These are phyloP conservation scores for Gonatopus flavifemur DNA, from an alignment of 1,140 invertebrate genomes.

Conservation along the genomic window DNA sequence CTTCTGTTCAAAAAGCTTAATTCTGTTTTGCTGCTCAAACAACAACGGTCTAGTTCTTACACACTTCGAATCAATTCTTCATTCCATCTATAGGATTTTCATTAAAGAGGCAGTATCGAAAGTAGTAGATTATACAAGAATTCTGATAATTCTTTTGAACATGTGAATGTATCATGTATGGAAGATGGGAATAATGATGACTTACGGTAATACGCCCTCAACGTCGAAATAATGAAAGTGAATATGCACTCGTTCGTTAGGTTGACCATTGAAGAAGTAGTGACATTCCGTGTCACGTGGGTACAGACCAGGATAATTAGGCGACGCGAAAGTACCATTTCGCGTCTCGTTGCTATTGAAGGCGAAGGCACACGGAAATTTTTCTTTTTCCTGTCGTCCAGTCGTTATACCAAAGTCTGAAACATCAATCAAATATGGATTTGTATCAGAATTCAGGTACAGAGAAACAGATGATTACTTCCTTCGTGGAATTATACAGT, in stretches of 20 bases:
- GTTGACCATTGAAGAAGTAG: conserved; percentile 87
- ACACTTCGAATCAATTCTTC: conserved; percentile 6
- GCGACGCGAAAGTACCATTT: conserved; percentile 84
- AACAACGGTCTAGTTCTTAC: too few species aligned
- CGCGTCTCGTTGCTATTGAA: conserved; percentile 77
- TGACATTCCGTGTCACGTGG: conserved; percentile 91
- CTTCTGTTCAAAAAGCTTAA: too few species aligned
- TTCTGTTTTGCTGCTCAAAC: too few species aligned
- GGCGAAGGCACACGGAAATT: conserved; percentile 79
- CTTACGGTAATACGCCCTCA: conserved; percentile 87
- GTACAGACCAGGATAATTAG: conserved; percentile 92
- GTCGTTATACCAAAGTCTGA: conserved; percentile 79
- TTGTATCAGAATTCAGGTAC: not conserved
- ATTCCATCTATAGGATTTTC: not conserved
- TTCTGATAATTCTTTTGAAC: conserved; percentile 6
- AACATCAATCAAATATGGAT: conserved; percentile 24
- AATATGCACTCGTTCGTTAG: conserved; percentile 80
- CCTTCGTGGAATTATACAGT: too few species aligned
- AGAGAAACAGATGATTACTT: not conserved
- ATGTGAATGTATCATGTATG: not conserved
- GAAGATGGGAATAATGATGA: conserved; percentile 22
- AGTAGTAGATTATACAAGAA: conserved; percentile 10
- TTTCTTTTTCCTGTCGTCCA: conserved; percentile 70
- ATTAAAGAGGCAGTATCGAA: conserved; percentile 6
- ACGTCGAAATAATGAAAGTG: conserved; percentile 90